phyloP scores from a whole-genome alignment of 1,140 invertebrate genomes.

The Papilio helenus region DNA sequence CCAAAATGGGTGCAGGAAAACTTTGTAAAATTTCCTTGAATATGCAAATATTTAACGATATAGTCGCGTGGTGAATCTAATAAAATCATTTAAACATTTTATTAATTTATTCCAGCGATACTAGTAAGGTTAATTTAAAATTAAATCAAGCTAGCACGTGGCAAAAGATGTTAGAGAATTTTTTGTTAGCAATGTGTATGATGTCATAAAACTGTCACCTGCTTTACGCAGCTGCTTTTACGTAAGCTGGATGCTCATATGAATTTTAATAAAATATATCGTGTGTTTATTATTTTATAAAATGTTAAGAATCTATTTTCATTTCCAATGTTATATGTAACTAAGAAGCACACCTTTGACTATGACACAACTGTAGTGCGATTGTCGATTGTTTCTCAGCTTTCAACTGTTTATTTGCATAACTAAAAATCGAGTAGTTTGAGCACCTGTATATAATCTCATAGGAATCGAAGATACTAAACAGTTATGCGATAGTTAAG shows the following conservation, averaged over 20 bases:
- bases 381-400: no score
- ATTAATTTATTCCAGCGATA: neutral
- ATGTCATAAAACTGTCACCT: slow-evolving; percentile 39
- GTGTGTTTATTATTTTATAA: neutral
- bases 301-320: neutral
- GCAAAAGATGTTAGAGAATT: slow-evolving; percentile 35
- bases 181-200: slow-evolving; percentile 13
- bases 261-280: slow-evolving; percentile 25
- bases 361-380: no score
- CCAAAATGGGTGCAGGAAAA: neutral
- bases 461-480: no score
- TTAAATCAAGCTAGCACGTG: slow-evolving; percentile 28
- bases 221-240: slow-evolving; percentile 33
- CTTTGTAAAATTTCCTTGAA: neutral
- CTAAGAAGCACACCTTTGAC: no score
- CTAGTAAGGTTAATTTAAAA: neutral
- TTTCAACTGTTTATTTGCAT: no score
- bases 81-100: neutral
- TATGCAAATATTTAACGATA: neutral
- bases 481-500: no score
- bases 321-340: neutral
- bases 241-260: neutral
- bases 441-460: no score
- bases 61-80: neutral
- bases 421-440: no score